Evolutionary conservation across 2,113 vertebrate species (phyloP).

Genomic region (Oreochromis aureus): DNA sequence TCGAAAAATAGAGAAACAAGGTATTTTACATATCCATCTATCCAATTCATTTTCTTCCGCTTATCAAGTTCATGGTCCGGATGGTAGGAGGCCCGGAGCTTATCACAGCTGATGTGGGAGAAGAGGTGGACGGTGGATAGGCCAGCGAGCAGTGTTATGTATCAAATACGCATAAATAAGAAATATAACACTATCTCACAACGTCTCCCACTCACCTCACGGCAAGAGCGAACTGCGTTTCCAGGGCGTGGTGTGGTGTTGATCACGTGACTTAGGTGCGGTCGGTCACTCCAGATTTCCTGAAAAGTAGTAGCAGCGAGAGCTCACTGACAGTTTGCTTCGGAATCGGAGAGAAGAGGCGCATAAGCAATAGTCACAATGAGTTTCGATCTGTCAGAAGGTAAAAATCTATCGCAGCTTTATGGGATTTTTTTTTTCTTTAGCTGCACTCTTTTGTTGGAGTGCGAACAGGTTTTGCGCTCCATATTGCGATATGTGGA

Average conservation of each 20-base stretch:
- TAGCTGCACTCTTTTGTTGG: not conserved
- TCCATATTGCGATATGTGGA: not conserved
- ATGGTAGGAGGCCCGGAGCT: not conserved
- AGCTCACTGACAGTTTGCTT: not conserved
- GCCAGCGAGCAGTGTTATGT: not conserved
- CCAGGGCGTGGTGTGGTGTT: not conserved
- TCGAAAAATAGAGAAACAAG: not conserved
- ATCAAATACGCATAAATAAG: not conserved
- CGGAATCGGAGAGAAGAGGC: not conserved
- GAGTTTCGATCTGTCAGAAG: conserved; percentile 22
- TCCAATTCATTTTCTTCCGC: not conserved
- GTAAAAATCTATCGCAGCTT: not conserved
- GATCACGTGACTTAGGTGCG: not conserved
- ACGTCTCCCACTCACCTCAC: not conserved
- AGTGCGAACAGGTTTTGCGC: not conserved
- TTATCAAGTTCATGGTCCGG: not conserved
- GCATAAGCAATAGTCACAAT: not conserved
- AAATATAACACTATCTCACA: not conserved
- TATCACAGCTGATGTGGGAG: not conserved
- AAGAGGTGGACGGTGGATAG: not conserved
- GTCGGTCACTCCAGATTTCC: not conserved
- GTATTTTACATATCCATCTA: not conserved
- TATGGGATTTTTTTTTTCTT: not conserved
- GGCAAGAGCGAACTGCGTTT: not conserved
- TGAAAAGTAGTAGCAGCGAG: not conserved